These are phyloP conservation scores for Cephus spinipes DNA, from an alignment of 2,888 invertebrate genomes.

Conservation along the genomic window DNA sequence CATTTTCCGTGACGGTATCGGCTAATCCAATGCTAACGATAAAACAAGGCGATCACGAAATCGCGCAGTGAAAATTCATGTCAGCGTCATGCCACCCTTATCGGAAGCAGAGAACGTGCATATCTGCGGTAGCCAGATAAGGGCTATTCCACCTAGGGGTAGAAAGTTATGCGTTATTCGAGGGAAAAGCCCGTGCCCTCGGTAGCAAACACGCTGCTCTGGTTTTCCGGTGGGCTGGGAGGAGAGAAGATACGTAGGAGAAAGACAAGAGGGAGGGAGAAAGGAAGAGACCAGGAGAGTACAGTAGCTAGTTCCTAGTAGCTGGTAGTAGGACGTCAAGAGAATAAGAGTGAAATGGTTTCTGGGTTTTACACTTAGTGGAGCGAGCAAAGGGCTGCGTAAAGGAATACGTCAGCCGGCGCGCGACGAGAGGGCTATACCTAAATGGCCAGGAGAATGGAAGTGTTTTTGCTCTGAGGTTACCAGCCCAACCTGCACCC, in stretches of 20 bases:
- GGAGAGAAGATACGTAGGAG: not conserved
- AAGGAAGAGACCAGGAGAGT: not conserved
- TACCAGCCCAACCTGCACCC: conserved; percentile 16
- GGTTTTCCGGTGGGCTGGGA: not conserved
- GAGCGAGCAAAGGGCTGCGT: conserved; percentile 17
- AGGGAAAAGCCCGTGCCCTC: not conserved
- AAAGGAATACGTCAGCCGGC: conserved; percentile 8
- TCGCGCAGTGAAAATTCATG: conserved; percentile 3
- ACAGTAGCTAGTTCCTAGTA: not conserved
- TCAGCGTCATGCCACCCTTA: not conserved
- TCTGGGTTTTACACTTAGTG: conserved; percentile 33
- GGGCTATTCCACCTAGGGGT: conserved; percentile 20
- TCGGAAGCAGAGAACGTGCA: conserved; percentile 10
- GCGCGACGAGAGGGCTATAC: not conserved
- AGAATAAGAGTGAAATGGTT: conserved; percentile 14
- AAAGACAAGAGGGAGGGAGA: conserved; percentile 10
- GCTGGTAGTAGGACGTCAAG: not conserved
- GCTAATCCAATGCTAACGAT: not conserved
- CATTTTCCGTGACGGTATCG: not conserved
- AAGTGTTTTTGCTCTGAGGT: conserved; percentile 37
- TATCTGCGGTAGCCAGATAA: conserved; percentile 23
- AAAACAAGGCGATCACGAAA: conserved; percentile 1
- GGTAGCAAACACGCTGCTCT: not conserved
- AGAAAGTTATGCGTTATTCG: conserved; percentile 21
- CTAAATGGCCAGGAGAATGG: conserved; percentile 36